These are phyloP conservation scores for Chaetops frenatus DNA, from an alignment of 2,113 vertebrate species.

Conservation along the genomic window DNA sequence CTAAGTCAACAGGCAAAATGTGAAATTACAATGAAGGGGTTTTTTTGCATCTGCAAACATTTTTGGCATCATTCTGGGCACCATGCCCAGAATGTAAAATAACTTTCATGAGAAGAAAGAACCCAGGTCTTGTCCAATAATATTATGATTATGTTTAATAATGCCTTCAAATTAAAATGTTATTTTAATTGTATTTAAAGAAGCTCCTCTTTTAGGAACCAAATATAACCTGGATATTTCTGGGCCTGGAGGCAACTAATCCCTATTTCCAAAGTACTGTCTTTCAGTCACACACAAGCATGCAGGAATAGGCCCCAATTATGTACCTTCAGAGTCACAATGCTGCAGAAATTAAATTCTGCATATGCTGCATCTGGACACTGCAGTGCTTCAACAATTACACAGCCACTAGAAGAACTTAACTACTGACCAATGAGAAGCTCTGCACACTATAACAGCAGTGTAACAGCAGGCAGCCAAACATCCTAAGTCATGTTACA, in stretches of 20 bases:
- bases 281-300: background rate
- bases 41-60: background rate
- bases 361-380: background rate
- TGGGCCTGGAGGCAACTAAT: background rate
- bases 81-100: background rate
- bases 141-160: slow-evolving; percentile 5
- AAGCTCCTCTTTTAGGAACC: background rate
- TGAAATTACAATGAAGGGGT: background rate
- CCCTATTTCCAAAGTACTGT: background rate
- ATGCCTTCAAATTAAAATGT: background rate
- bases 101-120: background rate
- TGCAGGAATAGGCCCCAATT: background rate
- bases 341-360: background rate
- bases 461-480: background rate
- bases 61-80: background rate
- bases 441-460: background rate
- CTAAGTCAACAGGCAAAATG: slow-evolving; percentile 6
- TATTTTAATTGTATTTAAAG: background rate
- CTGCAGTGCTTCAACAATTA: background rate
- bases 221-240: background rate
- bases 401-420: background rate
- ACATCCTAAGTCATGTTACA: background rate
- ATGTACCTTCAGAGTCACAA: background rate
- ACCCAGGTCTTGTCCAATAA: background rate
- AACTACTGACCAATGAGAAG: background rate